Evolutionary conservation across 2,888 invertebrate species (phyloP), one percentile per base, ranked within the genome.

Genomic region (Megamerina dolium): DNA sequence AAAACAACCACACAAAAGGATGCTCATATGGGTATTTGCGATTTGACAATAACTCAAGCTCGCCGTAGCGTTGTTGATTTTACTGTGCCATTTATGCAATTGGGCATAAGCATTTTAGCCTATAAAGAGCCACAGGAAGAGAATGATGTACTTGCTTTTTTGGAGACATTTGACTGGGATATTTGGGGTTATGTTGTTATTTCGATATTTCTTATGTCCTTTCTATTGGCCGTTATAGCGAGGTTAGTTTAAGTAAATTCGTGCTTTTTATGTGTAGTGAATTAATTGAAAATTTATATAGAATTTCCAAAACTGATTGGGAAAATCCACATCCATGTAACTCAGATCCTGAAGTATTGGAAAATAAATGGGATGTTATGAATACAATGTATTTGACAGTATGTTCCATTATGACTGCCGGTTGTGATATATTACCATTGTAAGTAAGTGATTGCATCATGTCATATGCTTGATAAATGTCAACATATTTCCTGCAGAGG

Each of bases 41-140:
- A 97, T 64, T 74, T 99, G 56, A 96, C 97, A 6, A 95, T 97
- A 48, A 99, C 92, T 2, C 90, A 88, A 65, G 85, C 88, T 43
- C 77, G 97, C 38, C 82, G 92, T 57, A 81, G 82, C 50, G 85
- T 81, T 12, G 91, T 92, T 9, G 94, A 94, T 70, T 95, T 95
- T 68, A 92, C 93, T 1, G 92, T 91, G 73, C 97, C 97, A 1
- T 99, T 96, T 73, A 95, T 99, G 91, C 94, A 91, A 56, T 75
- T 97, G 48, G 92, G 89, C 74, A 91, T 93, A 57, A 87, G 91
- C 60, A 92, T 95, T 64, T 70, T 93, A 54, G 90, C 83, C 72
- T 82, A 84, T 56, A 87, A 87, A 60, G 55, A 45, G 3, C 82
- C 89, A 1, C 77, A 78, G 46, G 81, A 83, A 50, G 80, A 82